Evolutionary conservation across 2,113 vertebrate species (phyloP).

Genomic region (Malurus melanocephalus): DNA sequence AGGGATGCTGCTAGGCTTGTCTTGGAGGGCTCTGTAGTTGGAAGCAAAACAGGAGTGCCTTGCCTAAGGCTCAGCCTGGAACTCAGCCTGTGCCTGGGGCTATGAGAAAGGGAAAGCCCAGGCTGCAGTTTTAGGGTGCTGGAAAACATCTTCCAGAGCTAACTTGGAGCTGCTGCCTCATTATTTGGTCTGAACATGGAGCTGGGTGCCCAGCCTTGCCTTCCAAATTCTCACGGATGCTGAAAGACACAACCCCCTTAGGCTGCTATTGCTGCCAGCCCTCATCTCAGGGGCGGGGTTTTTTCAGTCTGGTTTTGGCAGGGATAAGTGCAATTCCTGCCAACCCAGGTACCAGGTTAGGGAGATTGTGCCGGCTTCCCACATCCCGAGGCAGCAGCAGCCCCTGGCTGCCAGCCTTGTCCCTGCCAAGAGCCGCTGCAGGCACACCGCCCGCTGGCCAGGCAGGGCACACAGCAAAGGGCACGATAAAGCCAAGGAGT

Average conservation of each 20-base stretch:
- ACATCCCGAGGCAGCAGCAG: background rate
- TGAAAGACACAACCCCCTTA: background rate
- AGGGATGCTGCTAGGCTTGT: background rate
- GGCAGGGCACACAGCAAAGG: background rate
- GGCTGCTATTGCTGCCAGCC: background rate
- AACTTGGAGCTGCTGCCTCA: background rate
- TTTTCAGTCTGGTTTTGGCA: background rate
- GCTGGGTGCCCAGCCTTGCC: background rate
- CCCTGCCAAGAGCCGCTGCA: background rate
- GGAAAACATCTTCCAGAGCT: background rate
- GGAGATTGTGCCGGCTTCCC: background rate
- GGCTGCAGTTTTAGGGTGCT: background rate
- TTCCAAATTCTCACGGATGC: background rate
- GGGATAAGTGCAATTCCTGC: background rate
- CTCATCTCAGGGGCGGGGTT: background rate
- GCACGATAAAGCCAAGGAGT: background rate
- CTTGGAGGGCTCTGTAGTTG: background rate
- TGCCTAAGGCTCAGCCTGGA: background rate
- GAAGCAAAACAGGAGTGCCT: rapidly evolving
- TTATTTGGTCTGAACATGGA: background rate
- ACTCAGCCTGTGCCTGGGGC: background rate
- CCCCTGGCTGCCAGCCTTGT: background rate
- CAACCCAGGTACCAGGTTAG: background rate
- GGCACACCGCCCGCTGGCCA: rapidly evolving
- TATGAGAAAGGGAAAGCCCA: background rate